A percentile compares a stretch with the other conserved stretches of the same genome.
These are phyloP conservation scores for Etheostoma perlongum DNA, from an alignment of 2,797 vertebrate species.

Conservation along the genomic window DNA sequence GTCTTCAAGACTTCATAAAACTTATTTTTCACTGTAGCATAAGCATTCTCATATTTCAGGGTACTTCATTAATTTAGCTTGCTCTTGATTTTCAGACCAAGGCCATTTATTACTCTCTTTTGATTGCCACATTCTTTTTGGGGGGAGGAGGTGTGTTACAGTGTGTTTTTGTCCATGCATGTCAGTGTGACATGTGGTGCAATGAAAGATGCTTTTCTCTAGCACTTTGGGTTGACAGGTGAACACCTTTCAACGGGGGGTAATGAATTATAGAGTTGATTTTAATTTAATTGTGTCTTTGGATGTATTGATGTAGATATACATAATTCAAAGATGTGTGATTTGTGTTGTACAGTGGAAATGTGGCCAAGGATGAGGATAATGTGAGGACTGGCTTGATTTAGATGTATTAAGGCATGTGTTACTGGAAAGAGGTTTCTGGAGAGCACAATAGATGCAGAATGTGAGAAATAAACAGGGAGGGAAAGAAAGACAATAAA, in stretches of 20 bases:
- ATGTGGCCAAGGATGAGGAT: slow-evolving; percentile 40
- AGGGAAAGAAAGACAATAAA: not conserved
- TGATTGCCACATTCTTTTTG: not conserved
- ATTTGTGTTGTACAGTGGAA: slow-evolving; percentile 53
- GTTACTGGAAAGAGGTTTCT: slow-evolving; percentile 33
- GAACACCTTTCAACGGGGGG: slow-evolving; percentile 48
- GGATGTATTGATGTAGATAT: slow-evolving; percentile 70
- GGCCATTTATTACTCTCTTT: slow-evolving; percentile 4
- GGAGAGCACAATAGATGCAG: not conserved
- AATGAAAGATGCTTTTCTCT: slow-evolving; percentile 36
- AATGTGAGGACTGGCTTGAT: slow-evolving; percentile 24
- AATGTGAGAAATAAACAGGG: not conserved
- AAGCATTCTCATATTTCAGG: not conserved
- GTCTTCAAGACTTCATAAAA: too few relatives aligned
- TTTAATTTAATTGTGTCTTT: slow-evolving; percentile 67
- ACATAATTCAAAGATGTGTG: slow-evolving; percentile 60
- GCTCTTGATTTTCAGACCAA: not conserved
- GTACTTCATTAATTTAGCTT: not conserved
- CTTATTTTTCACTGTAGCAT: not conserved
- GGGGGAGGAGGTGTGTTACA: not conserved
- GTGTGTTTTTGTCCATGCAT: slow-evolving; percentile 41
- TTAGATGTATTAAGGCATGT: slow-evolving; percentile 39
- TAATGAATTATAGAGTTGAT: slow-evolving; percentile 65
- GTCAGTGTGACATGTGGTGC: slow-evolving; percentile 39
- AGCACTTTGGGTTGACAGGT: slow-evolving; percentile 61